Conservation (phyloP, 2,113 vertebrate genomes). For the Erythrolamprus reginae region DNA sequence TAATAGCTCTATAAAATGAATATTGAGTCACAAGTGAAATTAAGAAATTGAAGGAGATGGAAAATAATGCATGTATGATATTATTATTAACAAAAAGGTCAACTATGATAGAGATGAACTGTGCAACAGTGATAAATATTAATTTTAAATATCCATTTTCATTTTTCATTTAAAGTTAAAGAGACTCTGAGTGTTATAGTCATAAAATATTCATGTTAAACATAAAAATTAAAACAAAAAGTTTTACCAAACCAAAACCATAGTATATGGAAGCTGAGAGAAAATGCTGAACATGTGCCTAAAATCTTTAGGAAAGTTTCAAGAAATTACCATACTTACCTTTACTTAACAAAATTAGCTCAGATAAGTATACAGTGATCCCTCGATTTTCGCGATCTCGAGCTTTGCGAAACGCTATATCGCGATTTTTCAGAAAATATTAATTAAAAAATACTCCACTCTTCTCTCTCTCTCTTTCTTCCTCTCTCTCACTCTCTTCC, state of each 20-base stretch:
- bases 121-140: conserved; percentile 39
- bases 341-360: conserved; percentile 75
- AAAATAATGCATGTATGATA: conserved; percentile 51
- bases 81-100: conserved; percentile 45
- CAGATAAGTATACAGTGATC: conserved; percentile 73
- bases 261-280: conserved; percentile 25
- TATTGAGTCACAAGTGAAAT: conserved; percentile 46
- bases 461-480: too few relatives aligned
- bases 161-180: conserved; percentile 59
- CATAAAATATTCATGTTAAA: conserved; percentile 59
- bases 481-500: too few relatives aligned
- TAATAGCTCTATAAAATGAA: conserved; percentile 44
- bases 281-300: conserved; percentile 57
- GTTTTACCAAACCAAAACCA: neutral
- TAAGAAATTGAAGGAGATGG: conserved; percentile 49
- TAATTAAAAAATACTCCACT: too few relatives aligned
- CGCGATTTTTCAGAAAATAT: too few relatives aligned
- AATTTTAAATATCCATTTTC: conserved; percentile 19
- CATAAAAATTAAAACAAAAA: conserved; percentile 34
- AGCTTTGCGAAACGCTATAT: too few relatives aligned
- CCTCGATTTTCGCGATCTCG: too few relatives aligned
- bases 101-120: conserved; percentile 52
- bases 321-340: conserved; percentile 74
- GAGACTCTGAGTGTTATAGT: conserved; percentile 41
- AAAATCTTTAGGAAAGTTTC: conserved; percentile 68